Evolutionary conservation across 1,140 invertebrate genomes (phyloP).

Genomic region (Cydia amplana): DNA sequence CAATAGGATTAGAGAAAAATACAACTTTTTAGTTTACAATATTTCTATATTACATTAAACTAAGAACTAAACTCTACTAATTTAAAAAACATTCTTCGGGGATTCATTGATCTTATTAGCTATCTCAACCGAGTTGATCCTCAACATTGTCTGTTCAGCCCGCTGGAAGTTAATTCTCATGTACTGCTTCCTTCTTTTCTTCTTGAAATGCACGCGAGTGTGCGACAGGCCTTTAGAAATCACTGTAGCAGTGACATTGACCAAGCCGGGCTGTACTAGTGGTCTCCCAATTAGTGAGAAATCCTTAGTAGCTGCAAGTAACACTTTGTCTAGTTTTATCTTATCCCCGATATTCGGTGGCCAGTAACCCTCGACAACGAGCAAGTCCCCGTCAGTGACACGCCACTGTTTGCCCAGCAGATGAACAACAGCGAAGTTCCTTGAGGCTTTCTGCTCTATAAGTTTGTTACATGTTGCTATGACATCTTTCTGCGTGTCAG

Average conservation of each 20-base stretch:
- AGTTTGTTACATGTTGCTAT: slow-evolving; percentile 73
- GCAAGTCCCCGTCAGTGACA: slow-evolving; percentile 91
- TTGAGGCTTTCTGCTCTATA: slow-evolving; percentile 80
- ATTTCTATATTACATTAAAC: slow-evolving; percentile 37
- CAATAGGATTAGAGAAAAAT: slow-evolving; percentile 28
- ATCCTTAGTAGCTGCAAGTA: slow-evolving; percentile 90
- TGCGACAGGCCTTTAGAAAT: slow-evolving; percentile 94
- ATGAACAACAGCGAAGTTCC: slow-evolving; percentile 93
- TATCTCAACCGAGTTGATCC: slow-evolving; percentile 85
- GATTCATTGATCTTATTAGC: slow-evolving; percentile 65
- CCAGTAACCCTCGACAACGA: slow-evolving; percentile 92
- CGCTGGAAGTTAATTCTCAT: slow-evolving; percentile 87
- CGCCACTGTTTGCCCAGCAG: slow-evolving; percentile 92
- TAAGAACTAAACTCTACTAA: slow-evolving; percentile 34
- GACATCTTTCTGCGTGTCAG: slow-evolving; percentile 61
- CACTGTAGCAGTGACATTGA: slow-evolving; percentile 90
- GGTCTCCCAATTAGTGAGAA: slow-evolving; percentile 93
- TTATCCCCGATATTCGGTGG: slow-evolving; percentile 90
- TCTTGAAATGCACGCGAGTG: slow-evolving; percentile 88
- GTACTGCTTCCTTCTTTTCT: slow-evolving; percentile 88
- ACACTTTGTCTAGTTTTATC: slow-evolving; percentile 92
- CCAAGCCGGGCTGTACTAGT: slow-evolving; percentile 86
- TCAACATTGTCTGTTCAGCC: slow-evolving; percentile 85
- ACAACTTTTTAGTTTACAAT: slow-evolving; percentile 39
- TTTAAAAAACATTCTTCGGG: slow-evolving; percentile 61